Base-by-base conservation (phyloP, 2,113 vertebrate genomes). In the Caranx melampygus region DNA sequence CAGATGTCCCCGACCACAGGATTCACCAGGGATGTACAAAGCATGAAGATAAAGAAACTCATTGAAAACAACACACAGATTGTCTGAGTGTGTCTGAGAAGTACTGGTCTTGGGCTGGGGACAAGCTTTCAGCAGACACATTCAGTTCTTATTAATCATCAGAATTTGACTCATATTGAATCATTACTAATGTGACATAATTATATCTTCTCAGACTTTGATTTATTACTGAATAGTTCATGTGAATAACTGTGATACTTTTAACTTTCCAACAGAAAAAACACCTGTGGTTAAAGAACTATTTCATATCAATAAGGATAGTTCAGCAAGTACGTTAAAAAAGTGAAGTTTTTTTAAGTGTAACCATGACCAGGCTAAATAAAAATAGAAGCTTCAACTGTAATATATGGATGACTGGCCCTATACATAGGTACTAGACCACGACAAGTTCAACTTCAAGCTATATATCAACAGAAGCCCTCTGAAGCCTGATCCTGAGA, bases 1-100 rank as follows among this genome's bases (percentile, higher is more conserved):
- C 91, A 91, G 91, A 93, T 93, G 91, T 88, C 85, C 78, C 67
- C 49, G 73, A 90, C 91, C 88, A 83, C 91, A 91, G 62, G 63
- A 83, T 81, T 89, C 76, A 81, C 18, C 84, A 75, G 76, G 84
- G 80, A 85, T 67, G 33, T 16, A 81, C 72, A 82, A 51, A 79
- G 61, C 54, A 68, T 6, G 72, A 51, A 81, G 81, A 80, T 72
- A 77, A 79, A 88, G 77, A 78, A 26, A 52, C 68, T 75, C 75
- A 84, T 58, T 70, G 3, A 75, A 81, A 85, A 88, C 82, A 88
- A 87, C 44, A 77, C 78, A 59, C 16, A 6, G 62, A 71, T 57
- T 86, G 70, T 87, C 49, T 26, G 71, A 55, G 54, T 31, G 33
- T 21, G 60, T 58, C 62, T 66, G 40, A 47, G 44, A 78, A 51